A percentile compares a stretch with the other conserved stretches of the same genome.
Conservation (phyloP, 1,140 invertebrate genomes). For the Stegodyphus mimosarum region DNA sequence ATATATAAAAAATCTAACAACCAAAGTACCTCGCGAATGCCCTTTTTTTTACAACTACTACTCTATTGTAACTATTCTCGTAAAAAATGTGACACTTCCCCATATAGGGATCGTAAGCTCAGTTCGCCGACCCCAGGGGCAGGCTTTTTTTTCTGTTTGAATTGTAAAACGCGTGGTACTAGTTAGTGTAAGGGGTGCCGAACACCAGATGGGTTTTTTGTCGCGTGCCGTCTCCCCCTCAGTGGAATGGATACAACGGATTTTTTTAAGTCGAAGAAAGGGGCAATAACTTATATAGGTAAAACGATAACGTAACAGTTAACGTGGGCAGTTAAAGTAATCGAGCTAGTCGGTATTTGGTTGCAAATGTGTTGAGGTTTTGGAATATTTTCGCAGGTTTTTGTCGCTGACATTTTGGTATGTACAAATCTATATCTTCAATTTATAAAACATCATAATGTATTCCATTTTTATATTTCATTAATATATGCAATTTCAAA, state of each 20-base stretch:
- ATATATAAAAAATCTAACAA: constrained; percentile 32
- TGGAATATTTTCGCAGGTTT: too few species aligned
- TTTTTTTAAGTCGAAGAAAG: constrained; percentile 32
- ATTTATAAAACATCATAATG: too few species aligned
- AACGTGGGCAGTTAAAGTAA: constrained; percentile 10
- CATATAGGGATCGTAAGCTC: constrained; percentile 9
- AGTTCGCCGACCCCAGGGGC: constrained; percentile 47
- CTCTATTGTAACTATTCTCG: constrained; percentile 43
- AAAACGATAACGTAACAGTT: background rate
- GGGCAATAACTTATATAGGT: constrained; percentile 58
- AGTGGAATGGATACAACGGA: constrained; percentile 48
- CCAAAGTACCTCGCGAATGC: constrained; percentile 17
- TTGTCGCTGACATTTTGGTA: too few species aligned
- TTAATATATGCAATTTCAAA: too few species aligned
- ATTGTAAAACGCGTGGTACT: constrained; percentile 21
- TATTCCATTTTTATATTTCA: too few species aligned
- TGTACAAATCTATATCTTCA: too few species aligned
- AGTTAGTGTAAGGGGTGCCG: constrained; percentile 36
- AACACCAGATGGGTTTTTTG: constrained; percentile 49
- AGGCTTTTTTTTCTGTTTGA: background rate
- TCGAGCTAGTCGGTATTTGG: constrained; percentile 14
- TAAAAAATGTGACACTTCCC: constrained; percentile 52
- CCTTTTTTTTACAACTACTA: constrained; percentile 32
- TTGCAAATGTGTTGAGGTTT: background rate
- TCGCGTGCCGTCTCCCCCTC: constrained; percentile 23